Evolutionary conservation across 1,140 invertebrate species (phyloP), one percentile per base, ranked within the genome.

Genomic region (Drosophila subpulchrella): DNA sequence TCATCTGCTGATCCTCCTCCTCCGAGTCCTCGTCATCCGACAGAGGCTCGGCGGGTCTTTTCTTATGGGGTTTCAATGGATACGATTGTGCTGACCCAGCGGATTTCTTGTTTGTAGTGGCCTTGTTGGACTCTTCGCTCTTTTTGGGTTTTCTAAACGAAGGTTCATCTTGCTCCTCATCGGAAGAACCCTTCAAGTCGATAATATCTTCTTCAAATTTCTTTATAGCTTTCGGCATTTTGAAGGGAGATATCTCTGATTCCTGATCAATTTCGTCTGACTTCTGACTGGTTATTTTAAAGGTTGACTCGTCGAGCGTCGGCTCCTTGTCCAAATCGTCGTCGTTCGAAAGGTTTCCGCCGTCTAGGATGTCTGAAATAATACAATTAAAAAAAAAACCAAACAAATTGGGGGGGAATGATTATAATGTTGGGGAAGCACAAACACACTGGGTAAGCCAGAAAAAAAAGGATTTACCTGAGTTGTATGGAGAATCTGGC

Each of bases 401-500:
- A 17, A 4, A 30, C 38, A 11, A 11, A 20, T 20, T 6, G 2
- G 11, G 11, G 6, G 5, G 6, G 6, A 41, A 1, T 2, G 3
- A 10, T 20, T 20, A 5, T 20, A 10, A 34, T 10, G 27, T 27
- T 27, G 27, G 27, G 5, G 5, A 27, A 8, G 17, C 8, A 0
- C 7, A 6, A 10, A 17, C 2, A n/a, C 15, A 17, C 5, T 6
- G 4, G 1, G 4, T 2, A 17, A 8, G 41, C 42, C 4, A 20
- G 10, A 7, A 11, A 42, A 32, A 12, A 2, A 27, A 3, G 7
- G 17, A 67, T 41, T 17, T 46, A 68, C 65, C 61, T 17, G 38
- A 13, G 12, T 54, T 38, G 38, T 13, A 13, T 3, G 61, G 47
- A 8, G 65, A 53, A 30, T 68, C 61, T 1, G 32, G 38, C 12